Percentiles rank a stretch among this genome's conserved stretches.
Conservation (phyloP, 2,113 vertebrate species). For the Varanus komodoensis region DNA sequence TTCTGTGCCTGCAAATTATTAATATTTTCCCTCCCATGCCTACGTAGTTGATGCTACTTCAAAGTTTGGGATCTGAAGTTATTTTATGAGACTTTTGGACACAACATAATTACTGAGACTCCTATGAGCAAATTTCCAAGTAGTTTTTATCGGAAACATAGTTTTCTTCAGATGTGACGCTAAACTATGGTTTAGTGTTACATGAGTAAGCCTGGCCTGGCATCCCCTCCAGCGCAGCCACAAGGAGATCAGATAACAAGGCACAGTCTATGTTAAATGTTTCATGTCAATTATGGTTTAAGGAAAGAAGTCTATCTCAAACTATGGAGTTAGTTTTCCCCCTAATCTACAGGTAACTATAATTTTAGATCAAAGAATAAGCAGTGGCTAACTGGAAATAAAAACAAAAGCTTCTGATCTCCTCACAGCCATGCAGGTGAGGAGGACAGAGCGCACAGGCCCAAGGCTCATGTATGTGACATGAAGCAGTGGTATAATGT, state of each 20-base stretch:
- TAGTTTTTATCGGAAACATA: background rate
- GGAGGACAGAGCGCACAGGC: background rate
- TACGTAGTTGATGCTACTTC: background rate
- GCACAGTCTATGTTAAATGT: no score
- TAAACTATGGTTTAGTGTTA: background rate
- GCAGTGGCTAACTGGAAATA: no score
- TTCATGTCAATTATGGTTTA: background rate
- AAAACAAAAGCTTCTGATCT: background rate
- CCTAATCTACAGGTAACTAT: background rate
- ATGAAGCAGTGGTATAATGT: background rate
- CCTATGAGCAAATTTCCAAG: background rate
- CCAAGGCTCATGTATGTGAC: background rate
- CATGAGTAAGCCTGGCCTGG: background rate
- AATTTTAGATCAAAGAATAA: background rate
- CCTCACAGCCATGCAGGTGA: background rate
- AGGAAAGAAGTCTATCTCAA: background rate
- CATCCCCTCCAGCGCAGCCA: no score
- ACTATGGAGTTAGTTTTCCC: background rate
- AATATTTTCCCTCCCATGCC: background rate
- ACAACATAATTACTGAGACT: background rate
- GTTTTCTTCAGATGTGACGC: background rate
- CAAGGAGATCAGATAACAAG: no score
- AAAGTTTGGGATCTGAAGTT: background rate
- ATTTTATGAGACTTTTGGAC: background rate
- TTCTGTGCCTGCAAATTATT: background rate